A percentile compares a stretch with the other conserved stretches of the same genome.
Conservation (phyloP, 2,888 invertebrate genomes). For the Drosophila multiciliata region DNA sequence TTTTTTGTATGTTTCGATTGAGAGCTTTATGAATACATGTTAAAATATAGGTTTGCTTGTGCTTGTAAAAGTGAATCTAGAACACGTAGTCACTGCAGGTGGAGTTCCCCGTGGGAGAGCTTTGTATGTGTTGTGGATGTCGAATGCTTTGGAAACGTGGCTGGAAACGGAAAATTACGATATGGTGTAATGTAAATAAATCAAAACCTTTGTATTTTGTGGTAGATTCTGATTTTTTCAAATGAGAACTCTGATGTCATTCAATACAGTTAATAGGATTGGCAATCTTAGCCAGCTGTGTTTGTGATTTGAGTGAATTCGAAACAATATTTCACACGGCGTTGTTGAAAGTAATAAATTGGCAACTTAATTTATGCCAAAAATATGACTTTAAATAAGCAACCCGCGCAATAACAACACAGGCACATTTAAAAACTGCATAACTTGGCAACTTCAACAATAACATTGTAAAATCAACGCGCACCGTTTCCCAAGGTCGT, state of each 20-base stretch:
- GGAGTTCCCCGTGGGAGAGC: not conserved
- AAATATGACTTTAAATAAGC: slow-evolving; percentile 37
- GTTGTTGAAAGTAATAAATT: slow-evolving; percentile 70
- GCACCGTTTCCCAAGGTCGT: slow-evolving; percentile 57
- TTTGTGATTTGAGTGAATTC: slow-evolving; percentile 20
- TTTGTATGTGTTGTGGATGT: not conserved
- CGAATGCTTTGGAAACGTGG: slow-evolving; percentile 1
- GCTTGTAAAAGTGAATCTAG: not conserved
- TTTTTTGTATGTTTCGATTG: slow-evolving; percentile 2
- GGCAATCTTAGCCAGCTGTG: not conserved
- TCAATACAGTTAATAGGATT: not conserved
- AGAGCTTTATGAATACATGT: not conserved
- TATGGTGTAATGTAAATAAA: not conserved
- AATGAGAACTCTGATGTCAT: not conserved
- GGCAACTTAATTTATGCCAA: slow-evolving; percentile 64
- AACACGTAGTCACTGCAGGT: slow-evolving; percentile 2
- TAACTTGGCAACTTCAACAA: slow-evolving; percentile 72
- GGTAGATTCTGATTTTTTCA: not conserved
- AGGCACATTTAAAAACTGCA: slow-evolving; percentile 62
- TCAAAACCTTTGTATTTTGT: not conserved
- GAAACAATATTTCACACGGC: slow-evolving; percentile 63
- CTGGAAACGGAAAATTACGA: slow-evolving; percentile 6
- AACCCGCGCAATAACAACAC: slow-evolving; percentile 25
- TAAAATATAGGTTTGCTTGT: not conserved
- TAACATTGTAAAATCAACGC: slow-evolving; percentile 60